phyloP scores from a whole-genome alignment of 2,888 invertebrate genomes.

The Trachelus stipa region DNA sequence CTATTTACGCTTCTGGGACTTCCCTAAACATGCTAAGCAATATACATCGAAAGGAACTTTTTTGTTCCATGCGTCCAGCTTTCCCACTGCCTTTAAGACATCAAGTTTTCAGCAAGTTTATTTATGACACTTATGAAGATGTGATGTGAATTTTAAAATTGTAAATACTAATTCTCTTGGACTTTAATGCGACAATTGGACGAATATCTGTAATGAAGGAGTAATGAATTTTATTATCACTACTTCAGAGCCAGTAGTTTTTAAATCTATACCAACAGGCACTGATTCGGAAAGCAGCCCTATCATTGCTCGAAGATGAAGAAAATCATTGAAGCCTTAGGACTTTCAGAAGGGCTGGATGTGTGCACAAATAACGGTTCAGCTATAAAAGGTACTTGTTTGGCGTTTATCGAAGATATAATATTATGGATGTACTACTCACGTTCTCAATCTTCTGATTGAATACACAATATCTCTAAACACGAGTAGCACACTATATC shows the following conservation, averaged over 20 bases:
- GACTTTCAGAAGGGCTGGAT: slow-evolving; percentile 5
- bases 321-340: slow-evolving; percentile 9
- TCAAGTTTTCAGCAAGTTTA: not conserved
- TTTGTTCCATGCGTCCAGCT: not conserved
- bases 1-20: slow-evolving; percentile 13
- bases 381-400: slow-evolving; percentile 31
- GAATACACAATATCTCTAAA: slow-evolving; percentile 5
- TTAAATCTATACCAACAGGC: slow-evolving; percentile 23
- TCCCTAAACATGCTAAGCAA: slow-evolving; percentile 7
- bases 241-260: slow-evolving; percentile 30
- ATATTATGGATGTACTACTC: slow-evolving; percentile 14
- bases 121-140: slow-evolving; percentile 1
- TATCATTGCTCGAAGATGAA: slow-evolving; percentile 17
- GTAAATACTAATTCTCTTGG: not conserved
- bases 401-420: slow-evolving; percentile 18
- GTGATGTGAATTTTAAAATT: slow-evolving; percentile 7
- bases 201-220: slow-evolving; percentile 28
- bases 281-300: slow-evolving; percentile 27
- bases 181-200: slow-evolving; percentile 26
- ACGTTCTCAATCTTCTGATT: slow-evolving; percentile 28
- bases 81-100: slow-evolving; percentile 10
- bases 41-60: slow-evolving; percentile 4
- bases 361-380: slow-evolving; percentile 30
- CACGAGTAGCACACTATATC: not conserved
- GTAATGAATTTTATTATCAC: slow-evolving; percentile 33